phyloP scores from a whole-genome alignment of 2,888 invertebrate genomes.

The Dryomyza anilis region DNA sequence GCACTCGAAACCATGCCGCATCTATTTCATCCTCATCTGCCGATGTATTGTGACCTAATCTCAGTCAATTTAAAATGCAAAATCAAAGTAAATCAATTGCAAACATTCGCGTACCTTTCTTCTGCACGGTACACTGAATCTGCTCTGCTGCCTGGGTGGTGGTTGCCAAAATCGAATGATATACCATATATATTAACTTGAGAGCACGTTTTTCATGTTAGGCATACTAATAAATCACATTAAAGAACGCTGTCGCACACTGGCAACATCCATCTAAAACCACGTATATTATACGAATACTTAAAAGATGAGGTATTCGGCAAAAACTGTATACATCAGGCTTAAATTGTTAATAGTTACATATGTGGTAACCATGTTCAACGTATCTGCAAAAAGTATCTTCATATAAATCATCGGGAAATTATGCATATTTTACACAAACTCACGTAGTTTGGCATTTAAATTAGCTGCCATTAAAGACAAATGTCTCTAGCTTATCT shows the following conservation, averaged over 20 bases:
- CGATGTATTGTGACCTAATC: neutral
- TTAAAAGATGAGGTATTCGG: too few species aligned
- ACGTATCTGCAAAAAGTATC: neutral
- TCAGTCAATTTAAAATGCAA: constrained; percentile 47
- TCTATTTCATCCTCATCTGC: neutral
- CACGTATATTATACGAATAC: too few species aligned
- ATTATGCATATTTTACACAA: neutral
- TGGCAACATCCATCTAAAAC: too few species aligned
- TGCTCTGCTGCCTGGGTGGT: neutral
- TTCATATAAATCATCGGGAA: constrained; percentile 13
- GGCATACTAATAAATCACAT: constrained; percentile 50
- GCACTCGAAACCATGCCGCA: neutral
- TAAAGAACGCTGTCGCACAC: constrained; percentile 22
- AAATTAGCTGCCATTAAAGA: constrained; percentile 13
- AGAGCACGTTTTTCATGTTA: constrained; percentile 42
- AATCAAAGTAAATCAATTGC: constrained; percentile 58
- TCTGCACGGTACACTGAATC: neutral
- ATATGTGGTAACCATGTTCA: neutral
- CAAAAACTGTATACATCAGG: too few species aligned
- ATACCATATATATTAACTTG: neutral
- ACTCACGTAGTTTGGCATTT: constrained; percentile 11
- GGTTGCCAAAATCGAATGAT: constrained; percentile 5
- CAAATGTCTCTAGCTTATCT: neutral
- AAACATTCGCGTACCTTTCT: constrained; percentile 33
- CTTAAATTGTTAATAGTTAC: constrained; percentile 38